Evolutionary conservation across 2,888 invertebrate species (phyloP).

Genomic region (Stenotaenia linearis): DNA sequence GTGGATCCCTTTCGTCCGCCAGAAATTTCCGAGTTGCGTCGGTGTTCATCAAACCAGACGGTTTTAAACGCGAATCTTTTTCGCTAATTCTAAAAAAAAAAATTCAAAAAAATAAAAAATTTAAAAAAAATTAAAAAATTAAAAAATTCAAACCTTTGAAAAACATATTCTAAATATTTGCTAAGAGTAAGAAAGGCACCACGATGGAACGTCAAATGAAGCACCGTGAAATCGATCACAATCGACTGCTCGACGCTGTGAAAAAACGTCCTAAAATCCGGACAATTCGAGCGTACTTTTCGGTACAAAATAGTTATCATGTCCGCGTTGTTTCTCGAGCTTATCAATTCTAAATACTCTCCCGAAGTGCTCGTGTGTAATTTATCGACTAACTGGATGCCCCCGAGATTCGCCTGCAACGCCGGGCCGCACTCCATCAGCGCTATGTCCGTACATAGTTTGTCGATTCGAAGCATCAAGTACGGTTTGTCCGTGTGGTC

Average conservation of each 20-base stretch:
- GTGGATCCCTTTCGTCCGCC: slow-evolving; percentile 55
- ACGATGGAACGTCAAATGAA: slow-evolving; percentile 64
- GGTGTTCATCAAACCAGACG: not conserved
- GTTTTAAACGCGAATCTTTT: slow-evolving; percentile 24
- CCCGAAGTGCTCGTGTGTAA: slow-evolving; percentile 67
- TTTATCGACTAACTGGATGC: slow-evolving; percentile 65
- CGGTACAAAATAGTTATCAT: slow-evolving; percentile 67
- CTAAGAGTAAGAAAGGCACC: slow-evolving; percentile 64
- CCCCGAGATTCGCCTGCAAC: slow-evolving; percentile 62
- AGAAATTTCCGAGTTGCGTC: slow-evolving; percentile 33
- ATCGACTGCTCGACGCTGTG: slow-evolving; percentile 72
- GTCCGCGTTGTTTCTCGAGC: slow-evolving; percentile 49
- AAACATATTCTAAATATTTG: slow-evolving; percentile 61
- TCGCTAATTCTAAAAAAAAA: slow-evolving; percentile 27
- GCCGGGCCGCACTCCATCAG: slow-evolving; percentile 73
- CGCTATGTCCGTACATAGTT: slow-evolving; percentile 64
- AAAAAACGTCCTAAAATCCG: slow-evolving; percentile 74
- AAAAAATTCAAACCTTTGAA: slow-evolving; percentile 45
- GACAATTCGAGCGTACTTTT: slow-evolving; percentile 72
- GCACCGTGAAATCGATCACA: slow-evolving; percentile 61
- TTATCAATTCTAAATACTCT: slow-evolving; percentile 63
- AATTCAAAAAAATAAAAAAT: slow-evolving; percentile 28
- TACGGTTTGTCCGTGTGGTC: slow-evolving; percentile 66
- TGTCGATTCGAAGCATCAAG: slow-evolving; percentile 63
- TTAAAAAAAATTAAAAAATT: not conserved